These are phyloP conservation scores for Ictidomys tridecemlineatus DNA, from an alignment of 2,113 vertebrate species.

Conservation along the genomic window DNA sequence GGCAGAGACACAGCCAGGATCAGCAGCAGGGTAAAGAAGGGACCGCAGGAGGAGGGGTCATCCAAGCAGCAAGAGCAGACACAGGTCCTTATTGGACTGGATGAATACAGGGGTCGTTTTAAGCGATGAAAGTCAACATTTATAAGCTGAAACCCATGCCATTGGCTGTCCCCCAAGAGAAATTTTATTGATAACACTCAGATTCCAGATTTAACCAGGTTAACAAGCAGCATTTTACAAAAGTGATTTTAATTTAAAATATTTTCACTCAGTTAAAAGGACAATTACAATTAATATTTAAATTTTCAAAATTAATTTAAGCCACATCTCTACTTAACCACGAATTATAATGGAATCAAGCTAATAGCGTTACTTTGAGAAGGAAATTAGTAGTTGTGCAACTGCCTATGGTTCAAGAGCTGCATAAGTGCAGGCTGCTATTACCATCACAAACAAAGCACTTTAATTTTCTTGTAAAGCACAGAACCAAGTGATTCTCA, in stretches of 20 bases:
- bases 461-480: not conserved
- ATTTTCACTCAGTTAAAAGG: too few relatives aligned
- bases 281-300: too few relatives aligned
- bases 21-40: rapidly evolving
- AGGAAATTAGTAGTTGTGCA: not conserved
- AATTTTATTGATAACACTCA: not conserved
- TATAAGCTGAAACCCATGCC: not conserved
- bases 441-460: not conserved
- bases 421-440: rapidly evolving
- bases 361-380: too few relatives aligned
- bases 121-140: not conserved
- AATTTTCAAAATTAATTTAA: too few relatives aligned
- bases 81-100: not conserved
- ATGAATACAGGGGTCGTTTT: not conserved
- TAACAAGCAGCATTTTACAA: not conserved
- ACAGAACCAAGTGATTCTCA: not conserved
- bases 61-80: not conserved
- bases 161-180: not conserved
- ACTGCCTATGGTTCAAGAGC: not conserved
- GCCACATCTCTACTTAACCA: too few relatives aligned
- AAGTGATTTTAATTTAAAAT: too few relatives aligned
- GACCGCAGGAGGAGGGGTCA: not conserved
- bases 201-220: not conserved
- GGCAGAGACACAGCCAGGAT: not conserved
- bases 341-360: too few relatives aligned